Conservation (phyloP, 2,888 invertebrate species). For the Platyscelio sp. region DNA sequence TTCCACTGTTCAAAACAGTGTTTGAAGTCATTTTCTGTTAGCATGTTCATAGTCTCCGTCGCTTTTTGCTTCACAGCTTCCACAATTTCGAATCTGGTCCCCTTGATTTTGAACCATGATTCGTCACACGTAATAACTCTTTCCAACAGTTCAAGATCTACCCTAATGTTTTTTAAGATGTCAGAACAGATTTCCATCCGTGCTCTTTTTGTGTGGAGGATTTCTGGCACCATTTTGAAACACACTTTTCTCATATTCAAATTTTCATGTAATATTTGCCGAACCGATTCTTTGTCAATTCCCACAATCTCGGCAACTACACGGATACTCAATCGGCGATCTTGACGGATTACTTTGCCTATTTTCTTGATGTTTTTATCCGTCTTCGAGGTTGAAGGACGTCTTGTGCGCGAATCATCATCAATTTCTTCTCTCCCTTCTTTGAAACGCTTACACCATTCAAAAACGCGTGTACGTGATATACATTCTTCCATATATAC, state of each 20-base stretch:
- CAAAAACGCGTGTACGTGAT: constrained; percentile 3
- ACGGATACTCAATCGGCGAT: too few species aligned
- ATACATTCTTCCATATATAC: neutral
- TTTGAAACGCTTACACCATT: neutral
- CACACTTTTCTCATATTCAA: too few species aligned
- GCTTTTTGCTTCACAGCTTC: neutral
- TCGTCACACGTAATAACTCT: constrained; percentile 75
- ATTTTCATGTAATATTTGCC: too few species aligned
- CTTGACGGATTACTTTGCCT: neutral
- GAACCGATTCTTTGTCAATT: too few species aligned
- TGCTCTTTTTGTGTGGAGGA: too few species aligned
- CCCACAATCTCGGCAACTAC: too few species aligned
- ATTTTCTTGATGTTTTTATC: constrained; percentile 2
- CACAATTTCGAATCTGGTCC: neutral
- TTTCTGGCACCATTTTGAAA: too few species aligned
- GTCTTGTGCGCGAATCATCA: neutral
- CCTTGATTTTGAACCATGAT: constrained; percentile 73
- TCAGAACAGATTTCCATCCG: too few species aligned
- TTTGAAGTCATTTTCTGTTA: neutral
- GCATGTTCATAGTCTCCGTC: neutral
- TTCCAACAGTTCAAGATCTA: constrained; percentile 42
- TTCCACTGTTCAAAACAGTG: neutral
- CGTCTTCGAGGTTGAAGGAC: neutral
- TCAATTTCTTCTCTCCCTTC: constrained; percentile 1
- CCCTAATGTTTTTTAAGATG: too few species aligned